These are phyloP conservation scores for Mellilla xanthometata DNA, from an alignment of 2,888 invertebrate species.

Conservation along the genomic window DNA sequence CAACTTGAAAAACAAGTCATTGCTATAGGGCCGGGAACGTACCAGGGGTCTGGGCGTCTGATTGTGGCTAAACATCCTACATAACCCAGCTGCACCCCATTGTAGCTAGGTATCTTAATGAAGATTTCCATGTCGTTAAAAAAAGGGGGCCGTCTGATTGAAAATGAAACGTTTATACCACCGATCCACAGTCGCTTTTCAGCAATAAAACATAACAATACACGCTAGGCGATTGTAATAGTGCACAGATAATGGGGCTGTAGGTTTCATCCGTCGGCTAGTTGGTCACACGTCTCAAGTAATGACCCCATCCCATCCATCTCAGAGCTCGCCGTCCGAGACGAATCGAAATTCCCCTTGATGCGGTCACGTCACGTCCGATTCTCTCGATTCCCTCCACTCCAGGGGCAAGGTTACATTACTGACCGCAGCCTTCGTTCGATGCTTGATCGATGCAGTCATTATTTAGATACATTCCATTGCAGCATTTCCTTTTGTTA, in stretches of 20 bases:
- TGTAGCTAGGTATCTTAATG: too few species aligned
- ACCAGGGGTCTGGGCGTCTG: too few species aligned
- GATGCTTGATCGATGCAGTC: slow-evolving; percentile 12
- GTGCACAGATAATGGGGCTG: neutral
- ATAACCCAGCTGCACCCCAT: too few species aligned
- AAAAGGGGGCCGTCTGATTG: too few species aligned
- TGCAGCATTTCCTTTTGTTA: slow-evolving; percentile 26
- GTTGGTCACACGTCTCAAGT: slow-evolving; percentile 4
- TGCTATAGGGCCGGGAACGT: too few species aligned
- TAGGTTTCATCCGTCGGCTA: neutral
- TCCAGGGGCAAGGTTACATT: slow-evolving; percentile 22
- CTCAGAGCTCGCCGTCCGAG: slow-evolving; percentile 44
- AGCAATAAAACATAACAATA: too few species aligned
- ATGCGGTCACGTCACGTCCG: slow-evolving; percentile 51
- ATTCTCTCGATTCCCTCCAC: slow-evolving; percentile 36
- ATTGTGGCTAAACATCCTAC: too few species aligned
- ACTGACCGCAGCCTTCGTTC: slow-evolving; percentile 23
- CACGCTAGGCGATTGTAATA: too few species aligned
- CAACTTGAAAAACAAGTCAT: too few species aligned
- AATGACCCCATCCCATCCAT: slow-evolving; percentile 29
- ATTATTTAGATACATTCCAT: slow-evolving; percentile 24
- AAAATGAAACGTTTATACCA: too few species aligned
- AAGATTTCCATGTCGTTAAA: too few species aligned
- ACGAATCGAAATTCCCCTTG: slow-evolving; percentile 58
- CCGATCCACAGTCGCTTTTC: too few species aligned